phyloP scores from a whole-genome alignment of 2,888 invertebrate genomes.

The Heliconius ismenius region DNA sequence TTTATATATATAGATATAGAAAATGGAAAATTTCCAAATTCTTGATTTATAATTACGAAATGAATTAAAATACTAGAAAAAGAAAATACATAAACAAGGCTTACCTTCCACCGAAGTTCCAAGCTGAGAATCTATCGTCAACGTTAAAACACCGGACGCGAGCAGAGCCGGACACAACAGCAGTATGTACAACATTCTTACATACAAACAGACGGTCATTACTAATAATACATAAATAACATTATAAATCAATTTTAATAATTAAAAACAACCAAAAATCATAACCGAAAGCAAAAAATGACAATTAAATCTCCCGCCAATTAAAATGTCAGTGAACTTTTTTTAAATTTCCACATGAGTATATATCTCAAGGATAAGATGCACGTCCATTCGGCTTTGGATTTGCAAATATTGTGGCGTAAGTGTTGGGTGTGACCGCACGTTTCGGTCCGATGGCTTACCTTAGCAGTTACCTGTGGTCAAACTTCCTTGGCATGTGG shows the following conservation, averaged over 20 bases:
- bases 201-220: slow-evolving; percentile 49
- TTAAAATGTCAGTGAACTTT: slow-evolving; percentile 46
- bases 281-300: not conserved
- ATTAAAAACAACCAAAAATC: slow-evolving; percentile 36
- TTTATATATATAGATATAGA: too few species aligned
- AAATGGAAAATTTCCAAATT: too few species aligned
- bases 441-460: slow-evolving; percentile 56
- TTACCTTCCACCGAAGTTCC: slow-evolving; percentile 77
- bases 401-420: slow-evolving; percentile 74
- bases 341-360: slow-evolving; percentile 33
- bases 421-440: slow-evolving; percentile 70
- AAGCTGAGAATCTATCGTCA: slow-evolving; percentile 73
- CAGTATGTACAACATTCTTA: slow-evolving; percentile 67
- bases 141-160: slow-evolving; percentile 66
- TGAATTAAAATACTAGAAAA: too few species aligned
- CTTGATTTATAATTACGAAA: too few species aligned
- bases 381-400: slow-evolving; percentile 66
- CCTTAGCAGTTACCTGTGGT: slow-evolving; percentile 43
- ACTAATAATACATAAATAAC: slow-evolving; percentile 27
- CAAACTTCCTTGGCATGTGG: slow-evolving; percentile 70
- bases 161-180: slow-evolving; percentile 69
- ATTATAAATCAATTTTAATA: slow-evolving; percentile 31
- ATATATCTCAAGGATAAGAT: slow-evolving; percentile 48
- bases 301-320: slow-evolving; percentile 49
- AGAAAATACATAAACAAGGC: slow-evolving; percentile 32